Percentiles rank a stretch among this genome's conserved stretches.
Evolutionary conservation across 2,113 vertebrate species (phyloP).

Genomic region (Chaetodon auriga): DNA sequence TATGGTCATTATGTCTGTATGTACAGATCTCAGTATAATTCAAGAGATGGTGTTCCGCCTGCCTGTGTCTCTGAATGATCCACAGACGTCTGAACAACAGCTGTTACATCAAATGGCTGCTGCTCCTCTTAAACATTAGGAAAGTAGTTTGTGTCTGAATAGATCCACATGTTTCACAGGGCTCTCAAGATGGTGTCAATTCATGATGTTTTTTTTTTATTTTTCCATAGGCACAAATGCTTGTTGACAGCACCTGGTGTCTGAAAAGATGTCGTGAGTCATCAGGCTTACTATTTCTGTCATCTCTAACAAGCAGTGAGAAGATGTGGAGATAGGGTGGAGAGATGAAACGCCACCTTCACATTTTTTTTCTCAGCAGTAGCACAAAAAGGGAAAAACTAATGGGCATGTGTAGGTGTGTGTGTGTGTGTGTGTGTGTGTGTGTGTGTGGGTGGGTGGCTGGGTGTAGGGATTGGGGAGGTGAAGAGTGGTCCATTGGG

Average conservation of each 20-base stretch:
- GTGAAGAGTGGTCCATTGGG: constrained; percentile 1
- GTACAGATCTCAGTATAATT: constrained; percentile 4
- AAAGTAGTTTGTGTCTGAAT: constrained; percentile 33
- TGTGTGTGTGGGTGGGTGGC: too few relatives aligned
- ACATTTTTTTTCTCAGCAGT: constrained; percentile 1
- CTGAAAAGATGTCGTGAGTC: constrained; percentile 63
- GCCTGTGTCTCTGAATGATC: not conserved
- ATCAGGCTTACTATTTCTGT: constrained; percentile 52
- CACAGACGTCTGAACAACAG: constrained; percentile 19
- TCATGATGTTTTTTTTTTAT: not conserved
- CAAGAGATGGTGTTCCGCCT: not conserved
- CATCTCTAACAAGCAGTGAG: constrained; percentile 38
- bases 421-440: not conserved
- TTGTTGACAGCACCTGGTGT: constrained; percentile 59
- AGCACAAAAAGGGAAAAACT: constrained; percentile 20
- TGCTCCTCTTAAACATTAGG: constrained; percentile 12
- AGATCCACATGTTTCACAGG: constrained; percentile 21
- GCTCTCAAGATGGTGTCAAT: constrained; percentile 33
- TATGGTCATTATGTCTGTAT: not conserved
- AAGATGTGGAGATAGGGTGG: not conserved
- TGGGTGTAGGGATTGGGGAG: too few relatives aligned
- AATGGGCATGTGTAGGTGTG: not conserved
- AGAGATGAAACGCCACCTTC: constrained; percentile 27
- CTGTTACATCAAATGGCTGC: constrained; percentile 9
- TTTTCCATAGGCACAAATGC: constrained; percentile 30